These are phyloP conservation scores for Micropterix aruncella DNA, from an alignment of 2,888 invertebrate genomes.

Conservation along the genomic window DNA sequence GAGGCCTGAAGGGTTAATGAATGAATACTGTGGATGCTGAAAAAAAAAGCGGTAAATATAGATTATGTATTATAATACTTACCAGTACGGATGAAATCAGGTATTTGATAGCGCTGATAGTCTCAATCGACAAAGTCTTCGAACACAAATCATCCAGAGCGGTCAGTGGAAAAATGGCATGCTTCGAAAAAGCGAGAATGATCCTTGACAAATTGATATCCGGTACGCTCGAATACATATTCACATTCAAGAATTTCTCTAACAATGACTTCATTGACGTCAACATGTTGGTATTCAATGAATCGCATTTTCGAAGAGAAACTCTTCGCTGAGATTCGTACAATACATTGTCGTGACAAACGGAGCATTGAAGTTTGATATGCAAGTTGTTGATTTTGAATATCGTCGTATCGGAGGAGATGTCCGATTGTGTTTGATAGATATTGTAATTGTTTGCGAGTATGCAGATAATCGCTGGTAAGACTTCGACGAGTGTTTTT, in stretches of 20 bases:
- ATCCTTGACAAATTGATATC: conserved; percentile 22
- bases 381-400: conserved; percentile 13
- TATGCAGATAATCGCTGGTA: conserved; percentile 26
- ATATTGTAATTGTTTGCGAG: conserved; percentile 11
- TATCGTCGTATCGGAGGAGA: conserved; percentile 2
- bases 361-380: conserved; percentile 21
- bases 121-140: not conserved
- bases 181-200: conserved; percentile 21
- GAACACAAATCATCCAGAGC: not conserved
- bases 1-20: too few species aligned
- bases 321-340: conserved; percentile 3
- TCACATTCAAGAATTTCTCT: conserved; percentile 26
- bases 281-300: not conserved
- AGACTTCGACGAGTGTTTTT: conserved; percentile 16
- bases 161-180: conserved; percentile 21
- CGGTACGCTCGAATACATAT: conserved; percentile 20
- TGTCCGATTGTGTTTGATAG: conserved; percentile 11
- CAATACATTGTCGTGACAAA: conserved; percentile 19
- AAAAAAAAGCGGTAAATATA: too few species aligned
- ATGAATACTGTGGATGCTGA: too few species aligned
- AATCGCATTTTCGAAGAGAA: too few species aligned
- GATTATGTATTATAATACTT: too few species aligned
- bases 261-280: conserved; percentile 17
- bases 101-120: conserved; percentile 12
- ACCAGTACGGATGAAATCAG: conserved; percentile 18